A percentile compares a stretch with the other conserved stretches of the same genome.
Evolutionary conservation across 2,797 vertebrate genomes (phyloP).

Genomic region (Oreonectes daqikongensis): DNA sequence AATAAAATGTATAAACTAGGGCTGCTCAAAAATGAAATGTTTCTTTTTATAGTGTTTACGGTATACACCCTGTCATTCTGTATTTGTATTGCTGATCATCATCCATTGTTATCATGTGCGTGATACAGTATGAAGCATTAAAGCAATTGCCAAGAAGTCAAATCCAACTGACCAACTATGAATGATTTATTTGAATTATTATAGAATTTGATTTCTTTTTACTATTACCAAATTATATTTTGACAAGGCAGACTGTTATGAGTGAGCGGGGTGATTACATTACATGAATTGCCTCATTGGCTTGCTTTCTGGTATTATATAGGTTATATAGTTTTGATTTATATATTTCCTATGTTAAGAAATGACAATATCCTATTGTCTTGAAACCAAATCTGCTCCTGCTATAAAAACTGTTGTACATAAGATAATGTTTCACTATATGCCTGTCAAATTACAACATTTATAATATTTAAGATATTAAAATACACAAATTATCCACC

Average conservation of each 20-base stretch:
- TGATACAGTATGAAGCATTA: background rate
- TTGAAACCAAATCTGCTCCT: background rate
- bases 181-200: conserved; percentile 36
- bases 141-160: conserved; percentile 8
- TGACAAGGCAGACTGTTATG: conserved; percentile 12
- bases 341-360: background rate
- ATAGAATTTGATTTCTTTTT: conserved; percentile 29
- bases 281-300: conserved; percentile 43
- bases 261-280: conserved; percentile 26
- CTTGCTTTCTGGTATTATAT: conserved; percentile 24
- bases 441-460: background rate
- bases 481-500: background rate
- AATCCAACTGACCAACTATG: conserved; percentile 31
- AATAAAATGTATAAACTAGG: background rate
- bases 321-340: conserved; percentile 17
- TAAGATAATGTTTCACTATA: background rate
- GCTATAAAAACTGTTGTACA: background rate
- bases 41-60: background rate
- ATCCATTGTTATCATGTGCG: background rate
- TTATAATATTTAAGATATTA: background rate
- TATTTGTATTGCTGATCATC: background rate
- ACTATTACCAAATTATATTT: conserved; percentile 34
- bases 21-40: too few species aligned
- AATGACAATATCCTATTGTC: conserved; percentile 14
- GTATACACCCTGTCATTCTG: background rate